A percentile compares a stretch with the other conserved stretches of the same genome.
phyloP scores from a whole-genome alignment of 2,888 invertebrate species.

The Norana najaformis region DNA sequence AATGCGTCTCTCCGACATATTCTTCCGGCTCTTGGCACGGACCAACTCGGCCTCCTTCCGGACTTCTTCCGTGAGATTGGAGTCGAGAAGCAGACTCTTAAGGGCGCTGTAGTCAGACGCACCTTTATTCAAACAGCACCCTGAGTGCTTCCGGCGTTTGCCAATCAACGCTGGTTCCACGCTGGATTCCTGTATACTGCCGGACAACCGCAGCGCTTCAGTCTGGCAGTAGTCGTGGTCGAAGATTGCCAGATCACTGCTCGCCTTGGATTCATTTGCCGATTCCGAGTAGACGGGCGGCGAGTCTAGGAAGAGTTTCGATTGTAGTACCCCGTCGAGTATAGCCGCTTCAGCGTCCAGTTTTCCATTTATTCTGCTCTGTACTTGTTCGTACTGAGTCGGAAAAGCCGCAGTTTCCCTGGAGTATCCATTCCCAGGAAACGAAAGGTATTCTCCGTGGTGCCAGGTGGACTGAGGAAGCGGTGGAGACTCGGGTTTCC shows the following conservation, averaged over 20 bases:
- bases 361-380: background rate
- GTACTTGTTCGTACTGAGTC: background rate
- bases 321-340: background rate
- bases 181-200: background rate
- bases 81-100: background rate
- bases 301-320: background rate
- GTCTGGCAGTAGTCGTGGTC: conserved; percentile 23
- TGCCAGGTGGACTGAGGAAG: background rate
- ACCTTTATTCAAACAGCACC: background rate
- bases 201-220: background rate
- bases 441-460: background rate
- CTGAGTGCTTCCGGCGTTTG: background rate
- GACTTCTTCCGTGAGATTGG: conserved; percentile 9
- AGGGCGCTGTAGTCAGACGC: background rate
- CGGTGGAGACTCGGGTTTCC: background rate
- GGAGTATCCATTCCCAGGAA: background rate
- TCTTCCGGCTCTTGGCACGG: background rate
- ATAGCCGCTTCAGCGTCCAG: background rate
- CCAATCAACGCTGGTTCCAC: background rate
- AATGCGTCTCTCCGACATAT: background rate
- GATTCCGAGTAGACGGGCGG: background rate
- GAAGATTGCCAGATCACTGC: background rate
- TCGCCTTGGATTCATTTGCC: background rate
- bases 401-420: background rate
- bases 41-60: background rate